Conservation (phyloP, 2,113 vertebrate species). For the Tragulus kanchil region DNA sequence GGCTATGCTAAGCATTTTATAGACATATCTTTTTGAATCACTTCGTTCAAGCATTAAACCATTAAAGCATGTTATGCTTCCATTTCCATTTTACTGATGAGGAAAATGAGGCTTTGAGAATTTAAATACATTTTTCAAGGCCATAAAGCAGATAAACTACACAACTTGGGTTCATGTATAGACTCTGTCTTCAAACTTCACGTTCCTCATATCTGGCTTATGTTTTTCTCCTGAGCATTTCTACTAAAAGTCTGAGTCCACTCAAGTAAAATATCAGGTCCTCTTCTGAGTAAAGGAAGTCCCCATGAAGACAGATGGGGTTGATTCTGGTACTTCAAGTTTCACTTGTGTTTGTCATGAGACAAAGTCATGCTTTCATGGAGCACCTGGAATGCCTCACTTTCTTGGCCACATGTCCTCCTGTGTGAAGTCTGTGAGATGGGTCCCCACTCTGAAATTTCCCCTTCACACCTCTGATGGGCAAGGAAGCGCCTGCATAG, state of each 20-base stretch:
- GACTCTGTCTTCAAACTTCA: background rate
- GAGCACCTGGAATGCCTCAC: background rate
- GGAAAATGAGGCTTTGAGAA: slow-evolving; percentile 54
- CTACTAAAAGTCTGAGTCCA: background rate
- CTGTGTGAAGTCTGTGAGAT: background rate
- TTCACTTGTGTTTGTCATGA: background rate
- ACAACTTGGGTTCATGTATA: background rate
- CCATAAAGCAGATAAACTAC: background rate
- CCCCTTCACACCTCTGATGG: background rate
- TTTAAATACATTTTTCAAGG: slow-evolving; percentile 47
- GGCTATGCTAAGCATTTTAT: background rate
- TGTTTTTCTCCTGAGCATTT: background rate
- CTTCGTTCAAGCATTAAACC: background rate
- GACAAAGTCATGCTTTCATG: background rate
- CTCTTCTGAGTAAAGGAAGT: background rate
- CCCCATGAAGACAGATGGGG: too few relatives aligned
- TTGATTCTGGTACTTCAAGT: background rate
- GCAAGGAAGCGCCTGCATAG: background rate
- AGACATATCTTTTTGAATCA: background rate
- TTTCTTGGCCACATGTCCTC: background rate
- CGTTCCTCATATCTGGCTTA: background rate
- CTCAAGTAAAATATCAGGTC: background rate
- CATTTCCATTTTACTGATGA: slow-evolving; percentile 49
- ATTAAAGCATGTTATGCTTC: background rate
- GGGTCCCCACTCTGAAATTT: background rate